These are phyloP conservation scores for Halesus radiatus DNA, from an alignment of 1,140 invertebrate species.

Conservation along the genomic window DNA sequence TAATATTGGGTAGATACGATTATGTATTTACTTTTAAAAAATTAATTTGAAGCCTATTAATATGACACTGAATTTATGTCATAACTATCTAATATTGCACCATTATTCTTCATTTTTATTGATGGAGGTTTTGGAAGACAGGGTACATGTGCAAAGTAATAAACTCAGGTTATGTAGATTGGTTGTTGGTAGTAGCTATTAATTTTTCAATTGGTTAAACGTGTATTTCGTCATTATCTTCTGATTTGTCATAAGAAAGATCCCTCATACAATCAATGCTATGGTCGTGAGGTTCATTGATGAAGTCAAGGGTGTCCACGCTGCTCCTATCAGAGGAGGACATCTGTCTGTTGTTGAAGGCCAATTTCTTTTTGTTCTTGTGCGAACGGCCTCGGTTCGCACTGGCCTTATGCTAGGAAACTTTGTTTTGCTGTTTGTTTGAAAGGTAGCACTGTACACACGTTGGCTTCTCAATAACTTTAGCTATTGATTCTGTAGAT, in stretches of 20 bases:
- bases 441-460: conserved; percentile 77
- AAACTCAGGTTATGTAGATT: neutral
- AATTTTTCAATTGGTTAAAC: conserved; percentile 37
- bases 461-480: conserved; percentile 75
- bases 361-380: conserved; percentile 66
- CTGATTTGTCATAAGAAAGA: conserved; percentile 44
- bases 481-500: conserved; percentile 68
- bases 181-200: too few relatives aligned
- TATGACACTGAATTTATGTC: too few relatives aligned
- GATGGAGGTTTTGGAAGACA: too few relatives aligned
- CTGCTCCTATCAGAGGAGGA: conserved; percentile 67
- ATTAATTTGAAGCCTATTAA: too few relatives aligned
- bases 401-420: conserved; percentile 73
- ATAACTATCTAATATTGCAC: too few relatives aligned
- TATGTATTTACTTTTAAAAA: too few relatives aligned
- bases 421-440: conserved; percentile 72
- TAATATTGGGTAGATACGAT: too few relatives aligned
- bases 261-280: conserved; percentile 42
- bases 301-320: conserved; percentile 64
- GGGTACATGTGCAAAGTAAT: too few relatives aligned
- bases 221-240: conserved; percentile 53
- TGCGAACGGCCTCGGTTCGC: conserved; percentile 67
- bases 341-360: conserved; percentile 61
- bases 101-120: too few relatives aligned
- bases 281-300: conserved; percentile 39